Base-by-base conservation (phyloP, 2,888 invertebrate genomes). In the Entomobrya multifasciata region DNA sequence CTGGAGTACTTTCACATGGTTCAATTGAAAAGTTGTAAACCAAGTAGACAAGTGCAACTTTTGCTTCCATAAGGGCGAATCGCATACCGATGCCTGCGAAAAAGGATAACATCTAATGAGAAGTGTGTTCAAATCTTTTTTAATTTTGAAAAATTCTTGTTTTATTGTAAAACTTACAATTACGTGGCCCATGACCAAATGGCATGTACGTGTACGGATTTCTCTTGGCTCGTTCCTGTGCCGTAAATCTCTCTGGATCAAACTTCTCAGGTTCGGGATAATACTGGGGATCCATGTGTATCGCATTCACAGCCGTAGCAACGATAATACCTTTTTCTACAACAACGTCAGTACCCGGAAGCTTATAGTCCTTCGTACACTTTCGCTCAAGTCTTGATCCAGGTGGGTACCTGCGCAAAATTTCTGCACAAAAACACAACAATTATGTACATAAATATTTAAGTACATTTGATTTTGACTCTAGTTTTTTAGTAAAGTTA, bases 211-310 rank as follows among this genome's bases (percentile, higher is more conserved):
- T 47, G 44, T 86, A 89, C 0, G 89, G 87, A 86, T 88, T 76
- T 55, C 86, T 72, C 13, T 60, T 77, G 20, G 87, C 87, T 30
- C 88, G 88, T 10, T 87, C 87, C 77, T 88, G 88, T n/a, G 87
- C 49, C 13, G 57, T 79, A 55, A 89, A 89, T 78, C 89, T 49
- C 25, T 89, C 88, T 0, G 88, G 88, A 47, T 85, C 86, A 74
- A 89, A 89, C 67, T 89, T 89, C 25, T 86, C 80, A 13, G 88
- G 89, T 41, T 89, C 76, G 20, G 89, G 88, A 55, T 78, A 89
- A 67, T 74, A 85, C n/a, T 52, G 30, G 13, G 86, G 82, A 74
- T 87, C 86, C 15, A 27, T 55, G 47, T 89, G 89, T 11, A 89
- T 81, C 13, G 70, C 86, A 8, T 70, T 30, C 17, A 87, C 85